A percentile compares a stretch with the other conserved stretches of the same genome.
These are phyloP conservation scores for Dicaeum eximium DNA, from an alignment of 2,113 vertebrate genomes.

Conservation along the genomic window DNA sequence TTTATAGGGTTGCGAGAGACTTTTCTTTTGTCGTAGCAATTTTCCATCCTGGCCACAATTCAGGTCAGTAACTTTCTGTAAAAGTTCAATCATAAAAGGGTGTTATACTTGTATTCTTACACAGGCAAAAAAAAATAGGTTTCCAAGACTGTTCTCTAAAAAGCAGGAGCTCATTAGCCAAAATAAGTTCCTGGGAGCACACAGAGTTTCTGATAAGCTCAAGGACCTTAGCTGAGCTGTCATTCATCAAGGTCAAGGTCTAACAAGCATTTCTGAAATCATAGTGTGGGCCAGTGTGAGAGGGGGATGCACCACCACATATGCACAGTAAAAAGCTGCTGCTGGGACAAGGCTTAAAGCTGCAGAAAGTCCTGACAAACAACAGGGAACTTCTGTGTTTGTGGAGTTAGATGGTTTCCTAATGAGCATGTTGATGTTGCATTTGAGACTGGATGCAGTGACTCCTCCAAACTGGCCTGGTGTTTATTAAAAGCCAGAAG, in stretches of 20 bases:
- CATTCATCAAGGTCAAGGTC: neutral
- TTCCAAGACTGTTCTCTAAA: neutral
- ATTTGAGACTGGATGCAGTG: neutral
- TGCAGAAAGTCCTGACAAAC: neutral
- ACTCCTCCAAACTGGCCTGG: neutral
- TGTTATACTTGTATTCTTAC: neutral
- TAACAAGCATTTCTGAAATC: neutral
- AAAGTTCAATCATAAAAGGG: neutral
- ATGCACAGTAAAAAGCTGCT: neutral
- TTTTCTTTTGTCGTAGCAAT: neutral
- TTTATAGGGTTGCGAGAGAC: neutral
- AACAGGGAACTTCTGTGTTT: neutral
- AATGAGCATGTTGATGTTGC: neutral
- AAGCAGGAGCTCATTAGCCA: neutral
- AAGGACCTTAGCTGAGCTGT: neutral
- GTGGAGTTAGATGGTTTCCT: neutral
- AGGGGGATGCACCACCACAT: neutral
- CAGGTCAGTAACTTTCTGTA: neutral
- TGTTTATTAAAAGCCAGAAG: neutral
- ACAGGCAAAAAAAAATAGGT: neutral
- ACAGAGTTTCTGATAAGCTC: neutral
- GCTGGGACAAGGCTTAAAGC: neutral
- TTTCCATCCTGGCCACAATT: neutral
- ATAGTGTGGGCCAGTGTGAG: neutral
- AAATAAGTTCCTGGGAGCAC: neutral